A percentile compares a stretch with the other conserved stretches of the same genome.
These are phyloP conservation scores for Campoplex capitator DNA, from an alignment of 2,888 invertebrate genomes.

Conservation along the genomic window DNA sequence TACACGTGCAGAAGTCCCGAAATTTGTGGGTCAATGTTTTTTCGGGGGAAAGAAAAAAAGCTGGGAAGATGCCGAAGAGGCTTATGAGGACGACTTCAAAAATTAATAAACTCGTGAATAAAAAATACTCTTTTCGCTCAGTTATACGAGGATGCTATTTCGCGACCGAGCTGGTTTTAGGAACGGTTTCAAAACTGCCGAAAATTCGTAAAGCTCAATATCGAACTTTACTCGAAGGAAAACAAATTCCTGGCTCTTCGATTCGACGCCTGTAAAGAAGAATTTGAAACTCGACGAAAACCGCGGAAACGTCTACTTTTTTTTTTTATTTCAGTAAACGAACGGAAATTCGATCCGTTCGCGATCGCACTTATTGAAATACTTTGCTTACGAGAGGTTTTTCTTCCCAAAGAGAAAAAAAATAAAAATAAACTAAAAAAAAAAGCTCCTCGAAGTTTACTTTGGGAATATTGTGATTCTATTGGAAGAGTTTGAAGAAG, in stretches of 20 bases:
- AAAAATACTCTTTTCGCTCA: background rate
- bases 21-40: too few species aligned
- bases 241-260: background rate
- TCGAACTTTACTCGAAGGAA: background rate
- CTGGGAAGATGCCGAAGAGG: background rate
- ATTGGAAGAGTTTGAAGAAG: background rate
- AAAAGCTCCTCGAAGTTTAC: background rate
- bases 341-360: background rate
- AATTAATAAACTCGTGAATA: background rate
- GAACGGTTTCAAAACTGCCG: background rate
- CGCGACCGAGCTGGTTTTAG: too few species aligned
- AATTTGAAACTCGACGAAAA: background rate
- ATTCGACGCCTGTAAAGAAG: background rate
- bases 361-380: conserved; percentile 5
- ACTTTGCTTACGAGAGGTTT: background rate
- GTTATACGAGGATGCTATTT: background rate
- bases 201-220: background rate
- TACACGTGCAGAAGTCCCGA: background rate
- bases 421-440: background rate
- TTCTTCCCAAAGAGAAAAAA: background rate
- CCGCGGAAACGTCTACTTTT: background rate
- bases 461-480: background rate
- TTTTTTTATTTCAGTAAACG: background rate
- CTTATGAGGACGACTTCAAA: background rate
- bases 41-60: too few species aligned